Percentiles rank a stretch among this genome's conserved stretches.
phyloP scores from a whole-genome alignment of 1,140 invertebrate genomes.

The Drosophila ercepeae region DNA sequence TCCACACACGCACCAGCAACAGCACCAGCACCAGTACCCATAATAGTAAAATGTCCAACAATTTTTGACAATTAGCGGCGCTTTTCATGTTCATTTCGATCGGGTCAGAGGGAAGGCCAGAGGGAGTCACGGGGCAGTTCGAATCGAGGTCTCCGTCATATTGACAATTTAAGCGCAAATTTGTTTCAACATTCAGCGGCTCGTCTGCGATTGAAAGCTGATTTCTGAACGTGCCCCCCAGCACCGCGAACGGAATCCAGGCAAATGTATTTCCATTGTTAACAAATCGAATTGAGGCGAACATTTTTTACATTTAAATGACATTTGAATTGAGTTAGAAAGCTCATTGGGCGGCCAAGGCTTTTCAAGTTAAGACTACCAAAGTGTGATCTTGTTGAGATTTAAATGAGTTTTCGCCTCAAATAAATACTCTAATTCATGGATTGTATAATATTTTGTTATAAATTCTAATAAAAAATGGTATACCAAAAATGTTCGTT shows the following conservation, averaged over 20 bases:
- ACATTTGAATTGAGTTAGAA: slow-evolving; percentile 69
- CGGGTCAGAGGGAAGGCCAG: background rate
- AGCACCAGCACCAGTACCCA: too few species aligned
- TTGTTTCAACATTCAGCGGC: slow-evolving; percentile 70
- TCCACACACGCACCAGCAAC: slow-evolving; percentile 41
- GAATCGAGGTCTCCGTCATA: slow-evolving; percentile 60
- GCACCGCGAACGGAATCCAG: slow-evolving; percentile 20
- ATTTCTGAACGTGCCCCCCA: slow-evolving; percentile 29
- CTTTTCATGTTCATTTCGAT: slow-evolving; percentile 66
- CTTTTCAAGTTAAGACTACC: slow-evolving; percentile 20
- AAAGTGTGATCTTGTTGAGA: slow-evolving; percentile 42
- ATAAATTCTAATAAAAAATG: background rate
- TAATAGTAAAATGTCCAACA: slow-evolving; percentile 58
- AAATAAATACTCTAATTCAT: background rate
- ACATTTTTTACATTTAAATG: slow-evolving; percentile 75
- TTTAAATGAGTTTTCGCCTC: slow-evolving; percentile 2
- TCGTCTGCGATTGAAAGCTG: slow-evolving; percentile 38
- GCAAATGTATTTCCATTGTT: slow-evolving; percentile 75
- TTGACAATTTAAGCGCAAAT: slow-evolving; percentile 82
- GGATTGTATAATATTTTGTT: too few species aligned
- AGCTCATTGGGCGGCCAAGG: slow-evolving; percentile 21
- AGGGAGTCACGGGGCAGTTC: background rate
- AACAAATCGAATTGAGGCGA: slow-evolving; percentile 39
- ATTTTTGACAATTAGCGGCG: slow-evolving; percentile 83
- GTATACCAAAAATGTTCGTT: background rate